Base-by-base conservation (phyloP, 2,113 vertebrate species). In the Pedionomus torquatus region DNA sequence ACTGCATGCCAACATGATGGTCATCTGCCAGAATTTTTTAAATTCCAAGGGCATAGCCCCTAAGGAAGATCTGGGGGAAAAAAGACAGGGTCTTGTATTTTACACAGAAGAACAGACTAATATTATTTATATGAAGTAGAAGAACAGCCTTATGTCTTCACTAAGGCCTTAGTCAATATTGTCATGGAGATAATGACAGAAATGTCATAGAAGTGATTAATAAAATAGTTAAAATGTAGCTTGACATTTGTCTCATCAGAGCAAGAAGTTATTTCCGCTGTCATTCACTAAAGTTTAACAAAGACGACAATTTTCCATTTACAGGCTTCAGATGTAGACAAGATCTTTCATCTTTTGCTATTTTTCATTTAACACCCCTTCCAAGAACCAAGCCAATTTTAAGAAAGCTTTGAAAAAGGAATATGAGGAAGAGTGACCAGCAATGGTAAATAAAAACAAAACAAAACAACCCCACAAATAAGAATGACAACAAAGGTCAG, bases 241-340 rank as follows among this genome's bases (percentile, higher is more conserved):
- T 86, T 71, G 60, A 63, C n/a, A 72, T 17, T 12, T 37, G 49
- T 88, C 83, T 85, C n/a, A 30, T 61, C 84, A 75, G 64, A 87
- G 28, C 82, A 65, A 68, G 57, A 72, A 51, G 30, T 93, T 94
- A 71, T 72, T 96, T 87, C 75, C 91, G 66, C 49, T 96, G 74
- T 61, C 78, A 61, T 69, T 96, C 41, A 70, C 74, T 69, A 52
- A 83, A 90, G 21, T 85, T 93, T 79, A 93, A 65, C 51, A 78
- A 63, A 48, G 25, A 90, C 63, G 49, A 10, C 63, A 65, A 86
- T 88, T 85, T 85, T 83, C 39, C 61, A 79, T 49, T 77, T 58
- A 24, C 20, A 66, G 48, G 12, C 26, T 58, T 83, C 79, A 95
- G 28, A 60, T 55, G 17, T 16, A 66, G 41, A 63, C 2, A 1